phyloP scores from a whole-genome alignment of 2,113 vertebrate species.

The Heterochromis multidens region DNA sequence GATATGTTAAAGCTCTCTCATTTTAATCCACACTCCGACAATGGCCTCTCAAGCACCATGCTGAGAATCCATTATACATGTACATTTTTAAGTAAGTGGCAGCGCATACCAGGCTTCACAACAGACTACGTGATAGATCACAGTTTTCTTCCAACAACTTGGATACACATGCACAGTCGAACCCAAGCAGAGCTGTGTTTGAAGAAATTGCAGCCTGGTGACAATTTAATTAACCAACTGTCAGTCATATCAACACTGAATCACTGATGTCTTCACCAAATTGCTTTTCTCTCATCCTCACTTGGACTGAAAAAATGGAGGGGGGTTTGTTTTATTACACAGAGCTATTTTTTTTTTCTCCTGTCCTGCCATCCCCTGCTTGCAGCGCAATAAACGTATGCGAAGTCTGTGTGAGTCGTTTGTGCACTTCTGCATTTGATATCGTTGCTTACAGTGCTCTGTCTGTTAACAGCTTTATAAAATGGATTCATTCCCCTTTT shows the following conservation, averaged over 20 bases:
- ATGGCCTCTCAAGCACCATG: background rate
- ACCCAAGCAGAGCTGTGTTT: slow-evolving; percentile 18
- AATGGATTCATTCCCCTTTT: slow-evolving; percentile 27
- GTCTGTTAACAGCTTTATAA: slow-evolving; percentile 17
- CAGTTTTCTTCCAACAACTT: slow-evolving; percentile 12
- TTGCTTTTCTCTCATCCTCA: slow-evolving; percentile 55
- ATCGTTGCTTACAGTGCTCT: background rate
- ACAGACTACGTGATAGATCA: slow-evolving; percentile 8
- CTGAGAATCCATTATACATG: background rate
- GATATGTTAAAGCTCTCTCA: background rate
- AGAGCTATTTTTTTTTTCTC: slow-evolving; percentile 13
- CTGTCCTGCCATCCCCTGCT: background rate
- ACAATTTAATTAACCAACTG: slow-evolving; percentile 66
- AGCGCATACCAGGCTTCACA: background rate
- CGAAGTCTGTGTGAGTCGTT: background rate
- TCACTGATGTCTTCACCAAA: slow-evolving; percentile 43
- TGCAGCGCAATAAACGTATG: slow-evolving; percentile 29
- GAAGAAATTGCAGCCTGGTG: slow-evolving; percentile 48
- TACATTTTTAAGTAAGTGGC: background rate
- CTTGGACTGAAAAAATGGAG: background rate
- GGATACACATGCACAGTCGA: slow-evolving; percentile 14
- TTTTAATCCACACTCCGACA: background rate
- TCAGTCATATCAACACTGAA: slow-evolving; percentile 55
- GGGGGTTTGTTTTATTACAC: slow-evolving; percentile 40
- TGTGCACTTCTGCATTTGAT: slow-evolving; percentile 11